Base-by-base conservation (phyloP, 1,140 invertebrate genomes). In the Cherax destructor region DNA sequence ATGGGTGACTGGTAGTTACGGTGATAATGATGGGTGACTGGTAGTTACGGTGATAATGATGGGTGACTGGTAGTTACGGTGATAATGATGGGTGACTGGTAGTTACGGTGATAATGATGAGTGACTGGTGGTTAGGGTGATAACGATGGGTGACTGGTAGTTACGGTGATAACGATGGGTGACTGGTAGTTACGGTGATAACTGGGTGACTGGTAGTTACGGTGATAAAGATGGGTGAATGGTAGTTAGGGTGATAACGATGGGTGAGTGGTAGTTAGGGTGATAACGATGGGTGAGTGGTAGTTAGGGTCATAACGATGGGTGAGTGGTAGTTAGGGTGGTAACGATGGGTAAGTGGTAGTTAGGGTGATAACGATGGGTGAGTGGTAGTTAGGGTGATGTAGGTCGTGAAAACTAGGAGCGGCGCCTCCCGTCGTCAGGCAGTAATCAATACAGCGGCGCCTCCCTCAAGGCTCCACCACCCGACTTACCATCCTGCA, bases 361-460 rank as follows among this genome's bases (percentile, higher is more conserved):
- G 21, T 50, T 21, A 49, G 47, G 76, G 47, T 79, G 77, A 79
- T 79, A 21, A 61, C n/a, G 80, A 24, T 83, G 56, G 24, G 5
- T 56, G 52, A n/a, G 49, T 41, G 52, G 30, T 81, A 59, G 47
- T 59, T 21, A 81, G 13, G 52, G 79, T 61, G 47, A 56, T 59
- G 83, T 69, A 69, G 24, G 30, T 61, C 18, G 80, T 41, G 81
- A 21, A 21, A 24, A n/a, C 59, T 49, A 61, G 81, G n/a, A 83
- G 81, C 59, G 78, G 10, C 78, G 7, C 80, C 52, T 69, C 65
- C 59, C 30, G 61, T 69, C 81, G 81, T 83, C 81, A 47, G 81
- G 24, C 80, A 83, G 80, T 83, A 56, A 83, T 83, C 81, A 83
- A 83, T 83, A 83, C 81, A 18, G 30, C 56, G 49, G 79, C 50